Base-by-base conservation (phyloP, 2,888 invertebrate species). In the Herminia tarsipennalis region DNA sequence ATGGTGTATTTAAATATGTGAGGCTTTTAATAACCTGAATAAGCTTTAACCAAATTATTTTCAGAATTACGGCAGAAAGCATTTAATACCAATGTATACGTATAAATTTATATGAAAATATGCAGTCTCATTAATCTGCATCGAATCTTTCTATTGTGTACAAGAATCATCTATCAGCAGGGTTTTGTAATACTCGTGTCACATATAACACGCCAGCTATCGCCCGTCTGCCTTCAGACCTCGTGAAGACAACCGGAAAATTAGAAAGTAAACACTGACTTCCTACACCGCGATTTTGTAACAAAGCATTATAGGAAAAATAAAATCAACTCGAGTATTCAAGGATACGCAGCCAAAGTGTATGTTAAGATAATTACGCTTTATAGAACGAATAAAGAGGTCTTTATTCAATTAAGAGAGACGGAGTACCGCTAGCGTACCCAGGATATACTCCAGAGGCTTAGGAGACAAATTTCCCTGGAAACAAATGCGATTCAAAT, bases 401-500 rank as follows among this genome's bases (percentile, higher is more conserved):
- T 78, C 73, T 75, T 83, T 79, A 86, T 88, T 88, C 83, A 88
- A 88, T 88, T 88, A 88, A 83, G 80, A 78, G 70, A 81, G 78
- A 82, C 72, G 69, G 74, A 87, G 81, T 73, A 78, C 80, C 80
- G 65, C 79, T 73, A 73, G 71, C 73, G 69, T 68, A 76, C 73
- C 65, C 73, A 73, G 78, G 76, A 76, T 78, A 83, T 75, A 82
- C 85, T 79, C 85, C 43, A 50, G 78, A 76, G 86, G 86, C 81
- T 86, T 88, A 83, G 77, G 86, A 88, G 89, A 88, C 88, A 88
- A 90, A 88, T 89, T 87, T 85, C 79, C 77, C 78, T 83, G 76
- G 79, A 86, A 89, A 90, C 85, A 88, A 89, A 89, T 88, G 88
- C 85, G 87, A 89, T 89, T 89, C 87, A 89, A 89, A 90, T 88